Percentiles rank a stretch among this genome's conserved stretches.
Conservation (phyloP, 1,140 invertebrate species). For the Tetramorium simillimum region DNA sequence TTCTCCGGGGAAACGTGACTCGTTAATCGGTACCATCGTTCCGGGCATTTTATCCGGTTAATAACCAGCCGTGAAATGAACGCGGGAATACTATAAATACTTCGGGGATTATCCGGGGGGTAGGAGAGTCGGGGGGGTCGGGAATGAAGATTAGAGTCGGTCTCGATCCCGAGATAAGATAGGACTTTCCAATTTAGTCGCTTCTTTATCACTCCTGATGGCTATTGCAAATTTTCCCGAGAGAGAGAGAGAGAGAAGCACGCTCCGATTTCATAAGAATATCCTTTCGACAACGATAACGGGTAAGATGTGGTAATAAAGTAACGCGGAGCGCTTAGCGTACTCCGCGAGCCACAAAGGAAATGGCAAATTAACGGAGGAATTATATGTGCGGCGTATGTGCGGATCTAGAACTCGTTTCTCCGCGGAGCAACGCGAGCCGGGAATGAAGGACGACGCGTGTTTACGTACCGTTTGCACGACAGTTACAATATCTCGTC, state of each 20-base stretch:
- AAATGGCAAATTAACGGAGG: slow-evolving; percentile 19
- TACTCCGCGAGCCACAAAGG: slow-evolving; percentile 6
- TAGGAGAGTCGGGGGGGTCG: background rate
- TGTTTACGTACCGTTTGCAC: slow-evolving; percentile 23
- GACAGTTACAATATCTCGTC: slow-evolving; percentile 41
- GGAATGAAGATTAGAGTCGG: slow-evolving; percentile 46
- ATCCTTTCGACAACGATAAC: slow-evolving; percentile 17
- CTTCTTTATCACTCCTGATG: slow-evolving; percentile 22
- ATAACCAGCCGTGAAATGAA: slow-evolving; percentile 57
- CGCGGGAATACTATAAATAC: slow-evolving; percentile 41
- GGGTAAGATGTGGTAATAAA: background rate
- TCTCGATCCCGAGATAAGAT: slow-evolving; percentile 41
- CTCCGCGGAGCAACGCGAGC: background rate
- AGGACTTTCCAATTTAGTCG: slow-evolving; percentile 31
- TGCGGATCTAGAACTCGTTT: slow-evolving; percentile 31
- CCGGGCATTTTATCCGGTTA: slow-evolving; percentile 47
- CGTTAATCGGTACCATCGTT: slow-evolving; percentile 65
- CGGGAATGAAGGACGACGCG: slow-evolving; percentile 14
- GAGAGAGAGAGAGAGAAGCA: background rate
- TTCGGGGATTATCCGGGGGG: slow-evolving; percentile 38
- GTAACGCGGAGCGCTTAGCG: background rate
- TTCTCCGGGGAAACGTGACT: slow-evolving; percentile 63
- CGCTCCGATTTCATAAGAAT: background rate
- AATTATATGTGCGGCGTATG: slow-evolving; percentile 8
- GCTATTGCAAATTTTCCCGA: slow-evolving; percentile 21